Conservation (phyloP, 2,888 invertebrate species). For the Vanessa cardui region DNA sequence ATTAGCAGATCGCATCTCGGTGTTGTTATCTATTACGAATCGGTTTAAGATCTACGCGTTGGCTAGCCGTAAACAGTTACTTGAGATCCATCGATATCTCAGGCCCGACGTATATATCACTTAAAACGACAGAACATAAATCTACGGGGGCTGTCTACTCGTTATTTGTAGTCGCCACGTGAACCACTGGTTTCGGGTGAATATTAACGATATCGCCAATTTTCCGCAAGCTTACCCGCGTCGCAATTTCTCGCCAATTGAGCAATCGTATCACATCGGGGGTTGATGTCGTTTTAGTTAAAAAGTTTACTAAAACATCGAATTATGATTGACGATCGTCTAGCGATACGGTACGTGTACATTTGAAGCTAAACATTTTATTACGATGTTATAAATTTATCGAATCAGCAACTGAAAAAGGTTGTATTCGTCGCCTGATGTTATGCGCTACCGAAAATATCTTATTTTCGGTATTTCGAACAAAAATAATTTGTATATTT, state of each 20-base stretch:
- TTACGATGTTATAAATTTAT: too few species aligned
- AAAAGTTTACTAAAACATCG: constrained; percentile 36
- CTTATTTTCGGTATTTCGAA: too few species aligned
- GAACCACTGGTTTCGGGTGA: constrained; percentile 80
- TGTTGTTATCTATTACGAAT: constrained; percentile 40
- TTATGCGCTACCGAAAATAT: too few species aligned
- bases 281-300: constrained; percentile 49
- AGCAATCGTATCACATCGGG: constrained; percentile 75
- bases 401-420: too few species aligned
- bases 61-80: constrained; percentile 58
- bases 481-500: too few species aligned
- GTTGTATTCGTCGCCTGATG: too few species aligned
- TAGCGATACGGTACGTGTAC: neutral
- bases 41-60: constrained; percentile 47
- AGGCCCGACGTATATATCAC: constrained; percentile 71
- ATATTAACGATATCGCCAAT: constrained; percentile 83
- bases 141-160: constrained; percentile 75
- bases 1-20: constrained; percentile 10
- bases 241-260: constrained; percentile 83
- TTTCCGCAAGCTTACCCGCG: constrained; percentile 80
- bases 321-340: constrained; percentile 24
- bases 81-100: constrained; percentile 66
- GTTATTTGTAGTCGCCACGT: constrained; percentile 82
- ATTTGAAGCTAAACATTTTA: neutral
- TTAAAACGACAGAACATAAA: constrained; percentile 80